A percentile compares a stretch with the other conserved stretches of the same genome.
Evolutionary conservation across 2,888 invertebrate species (phyloP).

Genomic region (Clepsis dumicolana): DNA sequence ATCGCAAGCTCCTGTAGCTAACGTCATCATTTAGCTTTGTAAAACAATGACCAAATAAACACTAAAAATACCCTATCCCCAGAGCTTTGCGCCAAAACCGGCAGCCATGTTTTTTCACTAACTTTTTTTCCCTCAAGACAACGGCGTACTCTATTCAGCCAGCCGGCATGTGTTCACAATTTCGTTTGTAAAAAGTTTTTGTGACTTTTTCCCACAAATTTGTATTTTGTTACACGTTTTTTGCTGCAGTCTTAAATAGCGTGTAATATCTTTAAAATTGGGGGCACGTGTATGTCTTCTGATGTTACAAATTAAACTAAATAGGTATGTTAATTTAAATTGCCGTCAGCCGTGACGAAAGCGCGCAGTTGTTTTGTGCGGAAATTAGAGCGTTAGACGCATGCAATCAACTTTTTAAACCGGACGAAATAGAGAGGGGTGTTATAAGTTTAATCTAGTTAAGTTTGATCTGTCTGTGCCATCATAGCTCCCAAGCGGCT

Average conservation of each 20-base stretch:
- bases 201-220: background rate
- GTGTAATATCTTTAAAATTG: constrained; percentile 1
- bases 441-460: too few relatives aligned
- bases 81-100: constrained; percentile 6
- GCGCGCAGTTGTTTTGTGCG: too few relatives aligned
- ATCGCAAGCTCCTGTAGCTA: too few relatives aligned
- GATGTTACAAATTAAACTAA: background rate
- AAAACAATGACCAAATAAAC: constrained; percentile 22
- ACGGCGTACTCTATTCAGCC: constrained; percentile 14
- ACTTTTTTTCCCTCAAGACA: constrained; percentile 31
- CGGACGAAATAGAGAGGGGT: too few relatives aligned
- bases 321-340: background rate
- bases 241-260: background rate
- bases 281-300: background rate
- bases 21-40: too few relatives aligned
- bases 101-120: constrained; percentile 24
- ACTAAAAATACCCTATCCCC: constrained; percentile 23
- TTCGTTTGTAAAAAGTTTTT: background rate
- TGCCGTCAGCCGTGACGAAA: too few relatives aligned
- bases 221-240: constrained; percentile 4
- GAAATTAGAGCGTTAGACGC: too few relatives aligned
- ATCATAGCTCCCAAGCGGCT: too few relatives aligned
- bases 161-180: constrained; percentile 27
- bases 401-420: too few relatives aligned
- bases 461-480: too few relatives aligned